A percentile compares a stretch with the other conserved stretches of the same genome.
phyloP scores from a whole-genome alignment of 2,113 vertebrate genomes.

The Corvus moneduloides region DNA sequence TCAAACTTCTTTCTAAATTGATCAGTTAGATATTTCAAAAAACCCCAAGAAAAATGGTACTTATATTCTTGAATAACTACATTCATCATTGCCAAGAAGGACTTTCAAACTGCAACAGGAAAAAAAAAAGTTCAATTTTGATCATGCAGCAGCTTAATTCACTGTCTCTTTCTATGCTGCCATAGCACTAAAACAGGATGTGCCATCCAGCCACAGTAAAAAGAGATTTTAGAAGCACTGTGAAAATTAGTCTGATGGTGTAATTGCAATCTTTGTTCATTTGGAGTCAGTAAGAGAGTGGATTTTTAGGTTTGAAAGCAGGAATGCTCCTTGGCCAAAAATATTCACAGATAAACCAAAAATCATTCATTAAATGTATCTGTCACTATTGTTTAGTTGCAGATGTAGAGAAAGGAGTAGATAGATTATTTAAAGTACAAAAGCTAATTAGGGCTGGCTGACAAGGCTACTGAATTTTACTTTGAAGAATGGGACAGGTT shows the following conservation, averaged over 20 bases:
- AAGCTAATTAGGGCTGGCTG: conserved; percentile 35
- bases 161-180: not conserved
- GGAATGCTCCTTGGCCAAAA: not conserved
- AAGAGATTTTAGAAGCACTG: not conserved
- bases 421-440: conserved; percentile 25
- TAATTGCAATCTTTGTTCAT: not conserved
- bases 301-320: not conserved
- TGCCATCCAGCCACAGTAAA: not conserved
- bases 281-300: not conserved
- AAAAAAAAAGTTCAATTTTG: not conserved
- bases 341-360: not conserved
- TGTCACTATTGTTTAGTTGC: not conserved
- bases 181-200: not conserved
- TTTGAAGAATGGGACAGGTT: conserved; percentile 17
- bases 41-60: not conserved
- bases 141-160: not conserved
- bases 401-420: not conserved
- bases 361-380: not conserved
- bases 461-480: conserved; percentile 29
- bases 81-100: not conserved
- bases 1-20: not conserved
- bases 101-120: not conserved
- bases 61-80: not conserved
- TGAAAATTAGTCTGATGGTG: not conserved
- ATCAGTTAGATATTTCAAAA: not conserved